phyloP scores from a whole-genome alignment of 2,113 vertebrate genomes.

The Dasypus novemcinctus region DNA sequence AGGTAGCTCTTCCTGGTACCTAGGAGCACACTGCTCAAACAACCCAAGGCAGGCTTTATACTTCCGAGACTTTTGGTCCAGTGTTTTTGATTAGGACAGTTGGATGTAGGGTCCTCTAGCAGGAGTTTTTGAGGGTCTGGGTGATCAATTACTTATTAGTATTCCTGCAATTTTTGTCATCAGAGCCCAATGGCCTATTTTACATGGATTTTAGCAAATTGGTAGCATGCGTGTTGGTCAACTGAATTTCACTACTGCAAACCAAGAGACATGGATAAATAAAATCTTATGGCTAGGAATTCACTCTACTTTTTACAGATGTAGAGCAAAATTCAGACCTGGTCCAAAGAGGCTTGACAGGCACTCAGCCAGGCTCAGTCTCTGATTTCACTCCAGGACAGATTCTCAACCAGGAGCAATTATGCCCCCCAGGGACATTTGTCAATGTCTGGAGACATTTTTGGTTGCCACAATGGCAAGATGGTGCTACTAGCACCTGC shows the following conservation, averaged over 20 bases:
- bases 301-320: not conserved
- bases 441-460: not conserved
- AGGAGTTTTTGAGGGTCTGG: conserved; percentile 11
- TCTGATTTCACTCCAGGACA: not conserved
- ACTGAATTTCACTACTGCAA: not conserved
- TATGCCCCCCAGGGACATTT: not conserved
- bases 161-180: conserved; percentile 42
- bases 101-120: not conserved
- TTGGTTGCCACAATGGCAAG: not conserved
- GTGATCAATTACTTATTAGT: not conserved
- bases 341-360: not conserved
- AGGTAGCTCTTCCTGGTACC: not conserved
- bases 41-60: not conserved
- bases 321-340: not conserved
- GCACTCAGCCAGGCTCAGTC: not conserved
- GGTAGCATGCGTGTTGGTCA: conserved; percentile 8
- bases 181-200: conserved; percentile 25
- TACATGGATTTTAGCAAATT: conserved; percentile 43
- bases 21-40: not conserved
- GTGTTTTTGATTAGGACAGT: not conserved
- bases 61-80: not conserved
- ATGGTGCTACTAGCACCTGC: not conserved
- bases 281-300: not conserved
- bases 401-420: not conserved
- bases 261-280: not conserved